A percentile compares a stretch with the other conserved stretches of the same genome.
These are phyloP conservation scores for Pseudocheirus occidentalis DNA, from an alignment of 2,797 vertebrate species.

Conservation along the genomic window DNA sequence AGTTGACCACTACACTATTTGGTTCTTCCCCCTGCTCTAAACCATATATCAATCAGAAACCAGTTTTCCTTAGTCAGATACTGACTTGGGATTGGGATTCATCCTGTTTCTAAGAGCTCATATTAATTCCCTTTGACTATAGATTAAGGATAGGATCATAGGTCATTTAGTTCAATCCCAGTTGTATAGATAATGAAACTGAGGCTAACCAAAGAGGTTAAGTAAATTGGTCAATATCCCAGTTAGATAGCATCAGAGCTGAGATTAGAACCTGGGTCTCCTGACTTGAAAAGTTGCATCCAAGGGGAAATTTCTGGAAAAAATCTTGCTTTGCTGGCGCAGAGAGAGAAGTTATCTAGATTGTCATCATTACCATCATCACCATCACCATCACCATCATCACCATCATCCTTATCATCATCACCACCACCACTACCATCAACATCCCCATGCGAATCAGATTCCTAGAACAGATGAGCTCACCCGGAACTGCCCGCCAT, in stretches of 20 bases:
- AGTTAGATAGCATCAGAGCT: neutral
- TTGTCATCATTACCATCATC: neutral
- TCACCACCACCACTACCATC: neutral
- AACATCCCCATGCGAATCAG: accelerated
- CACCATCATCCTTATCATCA: no score
- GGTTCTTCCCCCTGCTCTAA: neutral
- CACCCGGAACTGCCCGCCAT: constrained; percentile 96
- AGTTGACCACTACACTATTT: neutral
- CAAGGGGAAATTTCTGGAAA: neutral
- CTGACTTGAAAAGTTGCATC: neutral
- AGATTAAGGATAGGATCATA: neutral
- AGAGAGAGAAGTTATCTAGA: neutral
- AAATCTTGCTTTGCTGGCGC: neutral
- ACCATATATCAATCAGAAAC: neutral
- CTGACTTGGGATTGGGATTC: neutral
- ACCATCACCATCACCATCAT: no score
- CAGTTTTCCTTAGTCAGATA: neutral
- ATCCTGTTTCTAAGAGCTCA: neutral
- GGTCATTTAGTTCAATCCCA: neutral
- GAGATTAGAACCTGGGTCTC: neutral
- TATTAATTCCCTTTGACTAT: neutral
- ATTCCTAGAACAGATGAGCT: constrained; percentile 51
- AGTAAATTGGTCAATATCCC: neutral
- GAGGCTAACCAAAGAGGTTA: neutral
- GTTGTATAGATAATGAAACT: neutral